Evolutionary conservation across 2,888 invertebrate genomes (phyloP).

Genomic region (Phrixothrix hirtus): DNA sequence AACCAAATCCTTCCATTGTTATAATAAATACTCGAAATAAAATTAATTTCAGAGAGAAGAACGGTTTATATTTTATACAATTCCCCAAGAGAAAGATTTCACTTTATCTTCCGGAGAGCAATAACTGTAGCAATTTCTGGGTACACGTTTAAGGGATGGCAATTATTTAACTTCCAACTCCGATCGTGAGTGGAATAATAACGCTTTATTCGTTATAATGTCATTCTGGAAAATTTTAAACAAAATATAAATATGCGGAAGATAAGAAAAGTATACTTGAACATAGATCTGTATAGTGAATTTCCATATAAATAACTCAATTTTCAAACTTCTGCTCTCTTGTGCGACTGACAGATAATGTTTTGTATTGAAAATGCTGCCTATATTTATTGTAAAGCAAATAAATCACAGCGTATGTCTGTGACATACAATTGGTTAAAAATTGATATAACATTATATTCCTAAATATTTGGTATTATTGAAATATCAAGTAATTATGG

Average conservation of each 20-base stretch:
- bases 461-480: no score
- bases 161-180: background rate
- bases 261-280: conserved; percentile 16
- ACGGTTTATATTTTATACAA: background rate
- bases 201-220: conserved; percentile 11
- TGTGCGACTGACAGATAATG: conserved; percentile 11
- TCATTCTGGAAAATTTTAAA: conserved; percentile 6
- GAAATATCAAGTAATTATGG: no score
- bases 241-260: conserved; percentile 2
- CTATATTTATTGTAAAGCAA: no score
- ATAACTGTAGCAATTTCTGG: background rate
- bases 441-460: no score
- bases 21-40: background rate
- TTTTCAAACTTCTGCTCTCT: conserved; percentile 20
- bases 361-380: no score
- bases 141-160: background rate
- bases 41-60: background rate
- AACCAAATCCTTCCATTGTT: background rate
- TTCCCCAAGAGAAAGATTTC: background rate
- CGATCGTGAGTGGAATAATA: conserved; percentile 10
- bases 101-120: background rate
- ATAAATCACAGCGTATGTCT: no score
- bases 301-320: conserved; percentile 24
- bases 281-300: conserved; percentile 15
- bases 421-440: no score